phyloP scores from a whole-genome alignment of 1,140 invertebrate genomes.

The Zelostemma sp. region DNA sequence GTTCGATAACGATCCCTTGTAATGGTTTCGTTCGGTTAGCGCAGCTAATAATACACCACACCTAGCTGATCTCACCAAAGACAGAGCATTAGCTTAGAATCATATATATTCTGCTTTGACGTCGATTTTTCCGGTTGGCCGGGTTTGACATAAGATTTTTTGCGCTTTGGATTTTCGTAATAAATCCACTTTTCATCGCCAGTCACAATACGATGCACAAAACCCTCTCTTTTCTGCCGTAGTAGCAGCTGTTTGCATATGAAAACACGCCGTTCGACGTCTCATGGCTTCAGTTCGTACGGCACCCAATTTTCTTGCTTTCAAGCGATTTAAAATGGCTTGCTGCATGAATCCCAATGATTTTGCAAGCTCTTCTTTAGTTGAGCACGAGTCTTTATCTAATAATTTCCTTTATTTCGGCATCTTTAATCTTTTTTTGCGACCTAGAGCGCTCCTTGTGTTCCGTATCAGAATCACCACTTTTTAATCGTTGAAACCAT shows the following conservation, averaged over 20 bases:
- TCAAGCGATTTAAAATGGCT: conserved; percentile 21
- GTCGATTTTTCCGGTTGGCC: not conserved
- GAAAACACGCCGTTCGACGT: conserved; percentile 9
- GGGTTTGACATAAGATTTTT: not conserved
- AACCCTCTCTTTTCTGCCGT: conserved; percentile 17
- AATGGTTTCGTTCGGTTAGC: conserved; percentile 18
- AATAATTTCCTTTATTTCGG: conserved; percentile 26
- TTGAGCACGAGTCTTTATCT: conserved; percentile 34
- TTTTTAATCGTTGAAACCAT: conserved; percentile 6
- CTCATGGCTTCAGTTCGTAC: conserved; percentile 8
- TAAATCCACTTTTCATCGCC: conserved; percentile 22
- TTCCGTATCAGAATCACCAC: conserved; percentile 13
- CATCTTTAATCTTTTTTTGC: conserved; percentile 10
- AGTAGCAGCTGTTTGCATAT: conserved; percentile 22
- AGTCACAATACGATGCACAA: conserved; percentile 9
- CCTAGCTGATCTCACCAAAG: conserved; percentile 9
- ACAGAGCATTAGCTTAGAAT: conserved; percentile 4
- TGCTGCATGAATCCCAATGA: conserved; percentile 21
- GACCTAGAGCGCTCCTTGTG: conserved; percentile 1
- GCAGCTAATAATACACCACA: conserved; percentile 9
- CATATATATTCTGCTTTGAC: conserved; percentile 4
- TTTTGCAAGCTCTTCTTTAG: conserved; percentile 28
- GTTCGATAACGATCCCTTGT: conserved; percentile 7
- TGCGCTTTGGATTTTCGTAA: conserved; percentile 15
- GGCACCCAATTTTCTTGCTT: conserved; percentile 17